Base-by-base conservation (phyloP, 2,888 invertebrate species). In the Hypsopygia costalis region DNA sequence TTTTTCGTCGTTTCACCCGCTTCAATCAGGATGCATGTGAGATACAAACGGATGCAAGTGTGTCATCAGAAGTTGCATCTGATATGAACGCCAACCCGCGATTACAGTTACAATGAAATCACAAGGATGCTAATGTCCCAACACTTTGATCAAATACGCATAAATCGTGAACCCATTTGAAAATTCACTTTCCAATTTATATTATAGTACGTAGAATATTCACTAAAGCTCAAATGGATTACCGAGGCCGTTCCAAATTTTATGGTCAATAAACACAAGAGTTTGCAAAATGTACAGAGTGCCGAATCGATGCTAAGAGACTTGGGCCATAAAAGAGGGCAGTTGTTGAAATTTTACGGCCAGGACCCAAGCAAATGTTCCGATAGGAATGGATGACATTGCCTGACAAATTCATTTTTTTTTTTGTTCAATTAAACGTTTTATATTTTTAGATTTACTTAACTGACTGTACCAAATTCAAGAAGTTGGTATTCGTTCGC, bases 201-300 rank as follows among this genome's bases (percentile, higher is more conserved):
- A 25, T 8, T 25, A 25, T 25, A 25, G 5, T 3, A 2, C 25
- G 5, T 3, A 2, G 3, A 25, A 25, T 25, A 25, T 25, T 16
- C 16, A 7, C 6, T 25, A 25, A 25, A 3, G n/a, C 25, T 1
- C 25, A 25, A 25, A 25, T 25, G 25, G 25, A 25, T 25, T 25
- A 25, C 25, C 1, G 25, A 8, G 25, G 6, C n/a, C 25, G 25
- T 28, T 35, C 28, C 27, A 28, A 35, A 35, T 28, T 35, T 35
- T 35, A 35, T 12, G 28, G 35, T 6, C 35, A 12, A 35, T 35
- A 35, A 35, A 35, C 35, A 34, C n/a, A 25, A 25, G 25, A 8
- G 9, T 5, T 11, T 16, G 12, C 27, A 16, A 35, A 35, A 35
- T 35, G 35, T 12, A 27, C 25, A 28, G n/a, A 28, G 27, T 28